These are phyloP conservation scores for Lophius piscatorius DNA, from an alignment of 2,113 vertebrate genomes.

Conservation along the genomic window DNA sequence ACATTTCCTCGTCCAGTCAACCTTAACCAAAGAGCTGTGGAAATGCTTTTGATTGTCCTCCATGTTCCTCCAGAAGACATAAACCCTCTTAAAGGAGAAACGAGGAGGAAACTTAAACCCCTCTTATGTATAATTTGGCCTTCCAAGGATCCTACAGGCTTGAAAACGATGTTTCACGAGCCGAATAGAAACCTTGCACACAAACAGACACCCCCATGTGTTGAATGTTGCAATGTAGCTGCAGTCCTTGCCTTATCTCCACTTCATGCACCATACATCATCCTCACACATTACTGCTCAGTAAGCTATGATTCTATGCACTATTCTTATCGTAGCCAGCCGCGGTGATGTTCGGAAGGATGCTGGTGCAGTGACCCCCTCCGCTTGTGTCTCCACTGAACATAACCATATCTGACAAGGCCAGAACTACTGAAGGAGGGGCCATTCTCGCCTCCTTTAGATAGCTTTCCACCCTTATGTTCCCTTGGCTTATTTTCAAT, in stretches of 20 bases:
- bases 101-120: constrained; percentile 11
- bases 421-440: constrained; percentile 61
- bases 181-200: neutral
- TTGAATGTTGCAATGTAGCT: constrained; percentile 5
- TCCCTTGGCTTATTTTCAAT: constrained; percentile 55
- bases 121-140: constrained; percentile 27
- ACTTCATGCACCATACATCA: constrained; percentile 63
- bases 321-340: constrained; percentile 68
- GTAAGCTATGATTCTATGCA: constrained; percentile 68
- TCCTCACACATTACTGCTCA: constrained; percentile 56
- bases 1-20: neutral
- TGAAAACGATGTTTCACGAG: constrained; percentile 28
- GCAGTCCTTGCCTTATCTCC: constrained; percentile 50
- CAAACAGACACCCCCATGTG: neutral
- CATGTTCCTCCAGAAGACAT: neutral
- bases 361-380: constrained; percentile 69
- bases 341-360: constrained; percentile 61
- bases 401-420: constrained; percentile 77
- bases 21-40: neutral
- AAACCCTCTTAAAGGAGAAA: neutral
- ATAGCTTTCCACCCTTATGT: constrained; percentile 61
- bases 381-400: constrained; percentile 61
- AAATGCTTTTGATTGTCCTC: neutral
- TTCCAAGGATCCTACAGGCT: constrained; percentile 31
- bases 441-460: constrained; percentile 49